Conservation (phyloP, 2,113 vertebrate genomes). For the Pteropus alecto region DNA sequence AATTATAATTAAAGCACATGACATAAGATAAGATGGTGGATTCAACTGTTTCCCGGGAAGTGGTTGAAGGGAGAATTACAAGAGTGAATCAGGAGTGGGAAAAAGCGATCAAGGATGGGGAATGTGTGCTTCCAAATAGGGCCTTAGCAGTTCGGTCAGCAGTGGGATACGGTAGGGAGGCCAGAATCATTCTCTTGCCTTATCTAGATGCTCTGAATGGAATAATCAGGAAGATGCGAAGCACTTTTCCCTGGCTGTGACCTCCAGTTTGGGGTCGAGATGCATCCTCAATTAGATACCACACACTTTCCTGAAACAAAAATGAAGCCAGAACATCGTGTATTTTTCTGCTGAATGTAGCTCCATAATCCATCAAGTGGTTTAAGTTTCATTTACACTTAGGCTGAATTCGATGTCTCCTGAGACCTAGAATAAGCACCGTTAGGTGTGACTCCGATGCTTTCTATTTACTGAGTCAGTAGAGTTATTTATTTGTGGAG, state of each 20-base stretch:
- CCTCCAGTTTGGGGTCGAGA: background rate
- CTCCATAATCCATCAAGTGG: background rate
- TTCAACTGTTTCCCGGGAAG: background rate
- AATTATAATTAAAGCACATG: background rate
- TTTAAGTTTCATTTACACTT: background rate
- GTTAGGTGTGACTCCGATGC: background rate
- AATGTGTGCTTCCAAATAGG: background rate
- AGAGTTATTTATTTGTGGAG: background rate
- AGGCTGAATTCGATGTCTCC: background rate
- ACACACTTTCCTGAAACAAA: background rate
- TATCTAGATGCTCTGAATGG: background rate
- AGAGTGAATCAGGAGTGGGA: background rate
- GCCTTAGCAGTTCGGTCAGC: background rate
- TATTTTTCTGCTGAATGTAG: background rate
- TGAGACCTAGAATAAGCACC: background rate
- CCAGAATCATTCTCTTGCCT: background rate
- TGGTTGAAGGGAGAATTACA: background rate
- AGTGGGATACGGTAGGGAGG: background rate
- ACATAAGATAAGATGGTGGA: background rate
- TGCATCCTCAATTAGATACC: no score
- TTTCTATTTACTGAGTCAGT: background rate
- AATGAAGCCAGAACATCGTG: background rate
- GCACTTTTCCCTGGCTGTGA: background rate
- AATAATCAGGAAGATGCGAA: background rate
- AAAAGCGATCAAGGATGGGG: background rate